A percentile compares a stretch with the other conserved stretches of the same genome.
phyloP scores from a whole-genome alignment of 1,140 invertebrate species.

The Leptonema lineaticorne region DNA sequence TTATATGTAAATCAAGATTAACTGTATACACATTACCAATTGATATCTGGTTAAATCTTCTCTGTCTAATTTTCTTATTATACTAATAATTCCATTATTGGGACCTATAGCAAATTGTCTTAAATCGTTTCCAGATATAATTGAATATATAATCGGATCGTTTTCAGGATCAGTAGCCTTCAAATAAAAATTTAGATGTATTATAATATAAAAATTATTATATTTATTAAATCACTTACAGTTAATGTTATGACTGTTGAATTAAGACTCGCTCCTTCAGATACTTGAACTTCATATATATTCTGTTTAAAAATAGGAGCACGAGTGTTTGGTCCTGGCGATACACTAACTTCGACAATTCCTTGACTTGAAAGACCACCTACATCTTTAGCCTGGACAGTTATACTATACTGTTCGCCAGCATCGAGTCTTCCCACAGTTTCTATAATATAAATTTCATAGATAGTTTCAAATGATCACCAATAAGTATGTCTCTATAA shows the following conservation, averaged over 20 bases:
- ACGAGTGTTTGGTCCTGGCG: conserved; percentile 78
- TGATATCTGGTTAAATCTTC: conserved; percentile 85
- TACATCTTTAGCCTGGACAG: conserved; percentile 75
- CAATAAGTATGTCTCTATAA: conserved; percentile 48
- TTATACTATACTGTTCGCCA: conserved; percentile 86
- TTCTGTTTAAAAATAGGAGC: conserved; percentile 78
- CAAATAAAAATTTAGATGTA: conserved; percentile 14
- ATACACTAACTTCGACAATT: conserved; percentile 72
- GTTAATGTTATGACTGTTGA: conserved; percentile 69
- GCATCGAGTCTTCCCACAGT: conserved; percentile 76
- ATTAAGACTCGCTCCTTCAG: conserved; percentile 83
- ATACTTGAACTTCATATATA: conserved; percentile 83
- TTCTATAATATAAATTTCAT: conserved; percentile 48
- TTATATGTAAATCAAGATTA: neutral
- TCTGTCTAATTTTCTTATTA: conserved; percentile 80
- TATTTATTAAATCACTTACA: conserved; percentile 43
- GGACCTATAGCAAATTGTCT: conserved; percentile 82
- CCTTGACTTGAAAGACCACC: conserved; percentile 74
- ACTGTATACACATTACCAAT: conserved; percentile 61
- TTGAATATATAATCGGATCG: conserved; percentile 81
- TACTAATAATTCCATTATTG: conserved; percentile 77
- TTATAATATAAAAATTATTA: neutral
- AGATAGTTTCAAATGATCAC: too few species aligned
- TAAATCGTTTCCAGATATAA: conserved; percentile 82
- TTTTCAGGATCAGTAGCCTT: conserved; percentile 87